Evolutionary conservation across 2,888 invertebrate genomes (phyloP).

Genomic region (Aplocera efformata): DNA sequence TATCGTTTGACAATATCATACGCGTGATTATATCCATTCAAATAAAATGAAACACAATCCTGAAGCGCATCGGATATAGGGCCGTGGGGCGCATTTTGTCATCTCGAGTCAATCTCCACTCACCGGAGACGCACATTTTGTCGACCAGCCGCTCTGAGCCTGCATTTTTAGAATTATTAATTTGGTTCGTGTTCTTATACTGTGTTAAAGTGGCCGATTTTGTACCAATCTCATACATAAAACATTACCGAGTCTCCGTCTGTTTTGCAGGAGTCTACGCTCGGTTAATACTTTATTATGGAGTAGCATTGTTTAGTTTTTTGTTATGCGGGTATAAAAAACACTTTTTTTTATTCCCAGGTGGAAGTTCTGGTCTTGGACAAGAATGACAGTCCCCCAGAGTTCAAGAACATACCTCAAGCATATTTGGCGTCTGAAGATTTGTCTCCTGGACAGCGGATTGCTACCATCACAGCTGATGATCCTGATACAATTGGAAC

Average conservation of each 20-base stretch:
- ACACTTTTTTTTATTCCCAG: slow-evolving; percentile 78
- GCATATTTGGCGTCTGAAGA: slow-evolving; percentile 91
- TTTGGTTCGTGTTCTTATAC: slow-evolving; percentile 69
- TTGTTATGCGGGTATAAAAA: slow-evolving; percentile 6
- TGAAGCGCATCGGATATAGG: slow-evolving; percentile 38
- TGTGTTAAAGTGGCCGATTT: slow-evolving; percentile 70
- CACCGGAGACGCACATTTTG: slow-evolving; percentile 51
- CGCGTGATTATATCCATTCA: slow-evolving; percentile 16
- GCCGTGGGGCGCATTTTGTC: slow-evolving; percentile 47
- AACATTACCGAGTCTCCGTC: slow-evolving; percentile 54
- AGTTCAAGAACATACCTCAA: slow-evolving; percentile 87
- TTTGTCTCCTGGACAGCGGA: slow-evolving; percentile 88
- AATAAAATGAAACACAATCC: slow-evolving; percentile 27
- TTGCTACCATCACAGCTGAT: slow-evolving; percentile 88
- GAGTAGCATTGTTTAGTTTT: slow-evolving; percentile 44
- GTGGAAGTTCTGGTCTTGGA: slow-evolving; percentile 92
- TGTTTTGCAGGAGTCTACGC: slow-evolving; percentile 52
- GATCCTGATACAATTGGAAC: slow-evolving; percentile 93
- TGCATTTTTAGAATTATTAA: slow-evolving; percentile 79
- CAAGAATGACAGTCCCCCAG: slow-evolving; percentile 97
- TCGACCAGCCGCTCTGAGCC: slow-evolving; percentile 49
- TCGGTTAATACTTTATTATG: slow-evolving; percentile 46
- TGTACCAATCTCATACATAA: slow-evolving; percentile 70
- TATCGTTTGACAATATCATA: slow-evolving; percentile 4
- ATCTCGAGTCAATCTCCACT: slow-evolving; percentile 36